Base-by-base conservation (phyloP, 2,113 vertebrate species). In the Istiophorus platypterus region DNA sequence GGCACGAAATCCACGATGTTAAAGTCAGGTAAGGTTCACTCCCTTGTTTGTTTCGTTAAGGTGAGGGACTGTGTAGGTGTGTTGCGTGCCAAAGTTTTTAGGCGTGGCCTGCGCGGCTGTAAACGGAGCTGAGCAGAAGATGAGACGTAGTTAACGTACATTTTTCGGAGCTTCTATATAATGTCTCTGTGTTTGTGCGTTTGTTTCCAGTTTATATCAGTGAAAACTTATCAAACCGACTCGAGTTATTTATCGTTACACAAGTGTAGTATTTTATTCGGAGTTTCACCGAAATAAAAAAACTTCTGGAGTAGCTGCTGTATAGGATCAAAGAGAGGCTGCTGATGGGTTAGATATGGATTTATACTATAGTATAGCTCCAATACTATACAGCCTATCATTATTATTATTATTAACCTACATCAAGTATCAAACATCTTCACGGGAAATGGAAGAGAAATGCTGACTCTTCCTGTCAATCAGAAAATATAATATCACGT, bases 21-120 rank as follows among this genome's bases (percentile, higher is more conserved):
- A 0, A 77, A 77, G 5, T 84, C 83, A 58, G 95, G 95, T 96
- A 81, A 90, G 93, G 93, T 80, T 58, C 0, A 29, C 6, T 54
- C 65, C 62, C 4, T 0, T 2, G 9, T 2, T 8, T 52, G 17
- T 57, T 62, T 68, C 1, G 5, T 1, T 47, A 0, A 73, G 26
- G 2, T 42, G 39, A 7, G 29, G 17, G 42, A 3, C 13, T 42
- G 54, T 22, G 11, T 10, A 20, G 13, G 1, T 31, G 34, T 39
- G 49, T 27, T 11, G 22, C 20, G 29, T 22, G 34, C 6, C 14
- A 0, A 58, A 42, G 63, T 58, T 72, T 91, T 89, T 87, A 88
- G 91, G 93, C 74, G 92, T 92, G 87, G 93, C 78, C 81, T 80
- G 69, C 12, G 10, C 27, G 1, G 34, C 31, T 20, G 22, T 17